Percentiles rank a stretch among this genome's conserved stretches.
Conservation (phyloP, 2,888 invertebrate genomes). For the Malacosoma neustria region DNA sequence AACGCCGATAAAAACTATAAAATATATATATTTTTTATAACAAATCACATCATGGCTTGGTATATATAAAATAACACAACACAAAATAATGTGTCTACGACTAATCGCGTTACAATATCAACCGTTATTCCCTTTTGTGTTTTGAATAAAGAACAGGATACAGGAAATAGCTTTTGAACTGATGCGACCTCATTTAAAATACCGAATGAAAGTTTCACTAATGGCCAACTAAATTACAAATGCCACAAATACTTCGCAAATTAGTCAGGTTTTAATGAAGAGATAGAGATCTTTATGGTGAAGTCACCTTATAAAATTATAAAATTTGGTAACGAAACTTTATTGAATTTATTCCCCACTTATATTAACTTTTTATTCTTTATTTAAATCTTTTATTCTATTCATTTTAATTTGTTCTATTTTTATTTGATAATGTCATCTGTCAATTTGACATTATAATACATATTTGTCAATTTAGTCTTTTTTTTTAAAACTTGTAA, state of each 20-base stretch:
- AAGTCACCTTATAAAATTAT: not conserved
- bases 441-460: no score
- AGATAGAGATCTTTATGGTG: not conserved
- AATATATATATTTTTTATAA: conserved; percentile 4
- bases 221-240: not conserved
- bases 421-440: no score
- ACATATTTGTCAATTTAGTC: no score
- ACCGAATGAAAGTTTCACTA: not conserved
- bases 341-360: conserved; percentile 10
- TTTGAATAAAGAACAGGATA: conserved; percentile 45
- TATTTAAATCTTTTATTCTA: no score
- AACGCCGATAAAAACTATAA: conserved; percentile 44
- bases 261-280: not conserved
- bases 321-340: conserved; percentile 3
- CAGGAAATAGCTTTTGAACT: conserved; percentile 35
- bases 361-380: no score
- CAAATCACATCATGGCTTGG: conserved; percentile 6
- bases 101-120: conserved; percentile 11
- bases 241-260: not conserved
- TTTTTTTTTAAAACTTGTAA: no score
- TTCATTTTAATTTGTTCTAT: no score
- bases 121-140: conserved; percentile 17
- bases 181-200: not conserved
- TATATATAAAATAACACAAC: not conserved
- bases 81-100: no score